Percentiles rank a stretch among this genome's conserved stretches.
Conservation (phyloP, 2,888 invertebrate genomes). For the Camptogramma bilineatum region DNA sequence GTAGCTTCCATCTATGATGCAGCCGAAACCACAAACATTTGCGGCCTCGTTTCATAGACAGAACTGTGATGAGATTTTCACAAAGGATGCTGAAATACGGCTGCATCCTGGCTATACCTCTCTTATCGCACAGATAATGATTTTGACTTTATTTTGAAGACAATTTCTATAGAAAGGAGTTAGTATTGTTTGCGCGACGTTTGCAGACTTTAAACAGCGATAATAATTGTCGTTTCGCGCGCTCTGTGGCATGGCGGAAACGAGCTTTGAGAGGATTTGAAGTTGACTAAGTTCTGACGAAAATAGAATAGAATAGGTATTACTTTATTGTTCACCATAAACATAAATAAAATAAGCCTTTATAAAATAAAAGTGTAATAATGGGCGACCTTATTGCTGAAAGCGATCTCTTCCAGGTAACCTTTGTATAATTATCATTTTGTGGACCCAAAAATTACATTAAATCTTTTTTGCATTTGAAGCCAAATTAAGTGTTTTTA, state of each 20-base stretch:
- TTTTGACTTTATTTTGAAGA: neutral
- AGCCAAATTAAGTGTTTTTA: too few species aligned
- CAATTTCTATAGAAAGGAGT: neutral
- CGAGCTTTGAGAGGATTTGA: neutral
- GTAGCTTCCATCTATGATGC: neutral
- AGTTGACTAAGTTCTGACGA: neutral
- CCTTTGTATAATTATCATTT: too few species aligned
- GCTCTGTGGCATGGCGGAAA: neutral
- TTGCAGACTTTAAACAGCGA: neutral
- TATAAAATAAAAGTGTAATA: too few species aligned
- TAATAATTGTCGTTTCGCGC: neutral
- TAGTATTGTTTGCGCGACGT: neutral
- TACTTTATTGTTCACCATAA: too few species aligned
- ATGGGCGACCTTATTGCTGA: too few species aligned
- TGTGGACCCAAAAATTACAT: too few species aligned
- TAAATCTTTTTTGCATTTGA: too few species aligned
- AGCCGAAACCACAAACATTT: neutral
- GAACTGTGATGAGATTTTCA: neutral
- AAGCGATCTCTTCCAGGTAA: too few species aligned
- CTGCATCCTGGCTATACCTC: neutral
- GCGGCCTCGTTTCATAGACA: neutral
- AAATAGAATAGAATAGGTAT: neutral
- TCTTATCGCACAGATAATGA: neutral
- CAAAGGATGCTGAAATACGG: neutral
- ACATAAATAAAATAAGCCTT: too few species aligned